Conservation (phyloP, 2,113 vertebrate species). For the Scophthalmus maximus region DNA sequence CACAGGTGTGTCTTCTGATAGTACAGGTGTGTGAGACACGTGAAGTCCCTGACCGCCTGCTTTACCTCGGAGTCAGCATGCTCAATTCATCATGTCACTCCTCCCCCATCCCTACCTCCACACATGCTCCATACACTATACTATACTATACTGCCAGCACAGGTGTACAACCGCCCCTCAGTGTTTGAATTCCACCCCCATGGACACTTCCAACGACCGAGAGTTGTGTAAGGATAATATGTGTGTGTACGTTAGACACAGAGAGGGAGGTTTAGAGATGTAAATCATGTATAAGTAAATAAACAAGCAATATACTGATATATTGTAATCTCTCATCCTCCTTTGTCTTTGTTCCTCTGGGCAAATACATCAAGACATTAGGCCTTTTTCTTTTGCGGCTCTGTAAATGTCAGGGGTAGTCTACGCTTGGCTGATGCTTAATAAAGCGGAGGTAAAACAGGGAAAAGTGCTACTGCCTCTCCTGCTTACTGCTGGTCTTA, state of each 20-base stretch:
- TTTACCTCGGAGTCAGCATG: conserved; percentile 48
- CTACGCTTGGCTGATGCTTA: conserved; percentile 73
- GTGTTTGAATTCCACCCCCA: conserved; percentile 77
- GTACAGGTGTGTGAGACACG: conserved; percentile 79
- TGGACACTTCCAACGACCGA: conserved; percentile 6
- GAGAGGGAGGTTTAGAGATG: conserved; percentile 15
- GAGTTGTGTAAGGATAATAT: conserved; percentile 12
- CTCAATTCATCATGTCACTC: conserved; percentile 55
- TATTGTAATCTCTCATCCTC: conserved; percentile 16
- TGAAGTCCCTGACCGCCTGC: conserved; percentile 54
- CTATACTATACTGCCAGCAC: conserved; percentile 31
- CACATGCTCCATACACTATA: too few species aligned
- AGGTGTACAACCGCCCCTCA: conserved; percentile 60
- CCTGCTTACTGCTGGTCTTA: conserved; percentile 44
- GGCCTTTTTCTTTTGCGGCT: conserved; percentile 13
- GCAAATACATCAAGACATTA: conserved; percentile 47
- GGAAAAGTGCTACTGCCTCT: conserved; percentile 50
- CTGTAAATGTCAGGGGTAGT: conserved; percentile 77
- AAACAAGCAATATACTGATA: neutral
- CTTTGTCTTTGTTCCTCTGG: conserved; percentile 32
- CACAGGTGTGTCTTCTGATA: conserved; percentile 72
- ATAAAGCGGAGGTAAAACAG: conserved; percentile 67
- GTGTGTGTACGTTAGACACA: neutral
- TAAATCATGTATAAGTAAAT: conserved; percentile 18
- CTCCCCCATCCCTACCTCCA: conserved; percentile 33